Percentiles rank a stretch among this genome's conserved stretches.
These are phyloP conservation scores for Acanthosepion pharaonis DNA, from an alignment of 2,888 invertebrate genomes.

Conservation along the genomic window DNA sequence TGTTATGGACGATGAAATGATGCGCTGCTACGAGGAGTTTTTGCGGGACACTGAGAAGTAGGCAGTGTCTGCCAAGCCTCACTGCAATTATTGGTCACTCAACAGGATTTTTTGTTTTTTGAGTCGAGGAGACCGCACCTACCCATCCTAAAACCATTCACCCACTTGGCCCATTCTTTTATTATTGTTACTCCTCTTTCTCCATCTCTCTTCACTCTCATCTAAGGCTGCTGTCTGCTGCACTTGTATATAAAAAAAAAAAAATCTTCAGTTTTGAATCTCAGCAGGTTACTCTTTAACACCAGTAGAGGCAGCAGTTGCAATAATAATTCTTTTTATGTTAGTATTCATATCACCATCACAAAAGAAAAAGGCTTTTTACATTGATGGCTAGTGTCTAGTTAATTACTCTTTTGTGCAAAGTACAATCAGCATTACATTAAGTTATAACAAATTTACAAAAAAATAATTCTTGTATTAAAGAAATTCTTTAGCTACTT, in stretches of 20 bases:
- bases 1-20: conserved; percentile 67
- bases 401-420: background rate
- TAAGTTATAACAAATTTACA: too few species aligned
- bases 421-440: too few species aligned
- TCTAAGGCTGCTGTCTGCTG: background rate
- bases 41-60: conserved; percentile 50
- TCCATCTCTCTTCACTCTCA: background rate
- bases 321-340: background rate
- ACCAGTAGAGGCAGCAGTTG: background rate
- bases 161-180: background rate
- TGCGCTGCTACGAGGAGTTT: conserved; percentile 65
- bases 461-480: too few species aligned
- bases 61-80: background rate
- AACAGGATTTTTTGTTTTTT: background rate
- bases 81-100: conserved; percentile 8
- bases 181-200: background rate
- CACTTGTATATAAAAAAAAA: too few species aligned
- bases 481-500: too few species aligned
- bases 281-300: background rate
- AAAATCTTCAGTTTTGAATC: background rate
- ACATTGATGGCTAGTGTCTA: background rate
- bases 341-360: background rate
- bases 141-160: conserved; percentile 6
- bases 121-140: background rate
- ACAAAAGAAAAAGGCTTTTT: conserved; percentile 17